Conservation (phyloP, 2,888 invertebrate genomes). For the Andrena haemorrhoa region DNA sequence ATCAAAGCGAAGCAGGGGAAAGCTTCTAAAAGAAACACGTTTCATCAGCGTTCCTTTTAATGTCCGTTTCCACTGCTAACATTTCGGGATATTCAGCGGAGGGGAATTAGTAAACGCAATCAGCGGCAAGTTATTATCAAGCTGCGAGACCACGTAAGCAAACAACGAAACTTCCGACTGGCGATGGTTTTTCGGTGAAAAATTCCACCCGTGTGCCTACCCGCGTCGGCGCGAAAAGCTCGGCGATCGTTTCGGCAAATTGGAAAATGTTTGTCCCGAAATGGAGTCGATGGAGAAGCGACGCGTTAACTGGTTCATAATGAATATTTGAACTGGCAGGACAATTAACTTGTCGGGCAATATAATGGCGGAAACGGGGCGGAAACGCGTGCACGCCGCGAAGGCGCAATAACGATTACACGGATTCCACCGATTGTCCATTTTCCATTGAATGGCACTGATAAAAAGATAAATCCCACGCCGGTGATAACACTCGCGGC, state of each 20-base stretch:
- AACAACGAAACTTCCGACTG: neutral
- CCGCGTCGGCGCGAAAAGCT: slow-evolving; percentile 7
- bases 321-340: slow-evolving; percentile 75
- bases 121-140: neutral
- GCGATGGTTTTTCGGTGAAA: slow-evolving; percentile 14
- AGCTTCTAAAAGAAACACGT: neutral
- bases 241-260: slow-evolving; percentile 62
- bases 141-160: neutral
- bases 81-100: neutral
- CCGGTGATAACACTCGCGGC: no score
- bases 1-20: neutral
- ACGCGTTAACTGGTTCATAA: slow-evolving; percentile 67
- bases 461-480: neutral
- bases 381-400: neutral
- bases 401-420: slow-evolving; percentile 28
- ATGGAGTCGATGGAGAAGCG: slow-evolving; percentile 44
- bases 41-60: neutral
- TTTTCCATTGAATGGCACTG: neutral
- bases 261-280: slow-evolving; percentile 66
- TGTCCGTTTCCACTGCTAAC: neutral
- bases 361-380: slow-evolving; percentile 63
- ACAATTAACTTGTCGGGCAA: slow-evolving; percentile 75
- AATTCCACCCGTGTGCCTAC: slow-evolving; percentile 13
- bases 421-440: neutral
- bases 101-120: neutral